Evolutionary conservation across 2,888 invertebrate species (phyloP).

Genomic region (Plagodis pulveraria): DNA sequence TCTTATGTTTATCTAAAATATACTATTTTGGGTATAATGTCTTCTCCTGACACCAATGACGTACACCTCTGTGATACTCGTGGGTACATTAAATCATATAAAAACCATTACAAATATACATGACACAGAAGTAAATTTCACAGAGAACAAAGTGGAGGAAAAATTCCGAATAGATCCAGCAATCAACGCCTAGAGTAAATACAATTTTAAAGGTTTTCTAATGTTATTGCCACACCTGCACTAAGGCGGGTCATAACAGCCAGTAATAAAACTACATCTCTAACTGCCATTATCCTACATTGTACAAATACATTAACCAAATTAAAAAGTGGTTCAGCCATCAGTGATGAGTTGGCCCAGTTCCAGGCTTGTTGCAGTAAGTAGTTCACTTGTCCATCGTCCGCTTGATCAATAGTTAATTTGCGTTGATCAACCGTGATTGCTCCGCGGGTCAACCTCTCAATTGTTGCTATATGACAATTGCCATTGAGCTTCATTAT

Average conservation of each 20-base stretch:
- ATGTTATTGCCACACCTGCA: no score
- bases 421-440: constrained; percentile 78
- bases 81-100: no score
- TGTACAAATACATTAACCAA: constrained; percentile 11
- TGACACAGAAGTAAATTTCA: no score
- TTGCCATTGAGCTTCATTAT: constrained; percentile 60
- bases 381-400: constrained; percentile 30
- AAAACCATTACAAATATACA: no score
- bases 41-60: no score
- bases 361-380: constrained; percentile 28
- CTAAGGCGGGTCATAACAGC: background rate
- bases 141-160: no score
- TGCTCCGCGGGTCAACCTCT: constrained; percentile 69
- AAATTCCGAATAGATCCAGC: no score
- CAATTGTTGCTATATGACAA: constrained; percentile 58
- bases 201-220: no score
- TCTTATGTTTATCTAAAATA: no score
- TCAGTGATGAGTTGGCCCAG: constrained; percentile 23
- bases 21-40: no score
- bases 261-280: constrained; percentile 2
- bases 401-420: constrained; percentile 65
- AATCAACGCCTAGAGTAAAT: no score
- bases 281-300: constrained; percentile 1
- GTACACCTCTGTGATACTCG: no score
- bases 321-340: constrained; percentile 10